Conservation (phyloP, 2,888 invertebrate genomes). For the Lepetodrilus schrolli region DNA sequence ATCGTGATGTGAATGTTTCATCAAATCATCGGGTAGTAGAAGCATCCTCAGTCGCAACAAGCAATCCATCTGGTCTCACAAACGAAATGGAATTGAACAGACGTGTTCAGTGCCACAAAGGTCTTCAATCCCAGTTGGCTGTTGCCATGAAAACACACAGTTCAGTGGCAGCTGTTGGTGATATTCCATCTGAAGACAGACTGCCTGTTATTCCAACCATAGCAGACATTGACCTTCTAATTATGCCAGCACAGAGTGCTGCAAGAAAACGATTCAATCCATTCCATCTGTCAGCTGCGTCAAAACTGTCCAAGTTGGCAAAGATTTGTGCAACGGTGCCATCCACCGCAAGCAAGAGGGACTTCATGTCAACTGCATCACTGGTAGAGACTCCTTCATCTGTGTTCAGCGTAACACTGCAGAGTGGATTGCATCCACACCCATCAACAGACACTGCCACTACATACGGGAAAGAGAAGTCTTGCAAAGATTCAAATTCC, state of each 20-base stretch:
- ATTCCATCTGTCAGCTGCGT: constrained; percentile 6
- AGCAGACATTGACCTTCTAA: background rate
- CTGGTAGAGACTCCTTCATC: constrained; percentile 25
- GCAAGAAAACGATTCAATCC: constrained; percentile 5
- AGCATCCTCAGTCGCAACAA: background rate
- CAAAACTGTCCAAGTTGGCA: constrained; percentile 29
- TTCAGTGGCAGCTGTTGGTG: background rate
- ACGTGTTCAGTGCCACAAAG: too few relatives aligned
- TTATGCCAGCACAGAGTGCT: background rate
- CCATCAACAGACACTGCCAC: too few relatives aligned
- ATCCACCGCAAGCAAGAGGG: background rate
- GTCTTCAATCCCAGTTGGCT: too few relatives aligned
- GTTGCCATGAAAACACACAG: too few relatives aligned
- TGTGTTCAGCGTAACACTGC: too few relatives aligned
- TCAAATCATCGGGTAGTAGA: background rate
- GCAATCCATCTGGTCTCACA: too few relatives aligned
- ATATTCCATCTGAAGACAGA: background rate
- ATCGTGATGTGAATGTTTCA: background rate
- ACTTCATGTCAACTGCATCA: constrained; percentile 29
- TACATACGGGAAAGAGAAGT: too few relatives aligned
- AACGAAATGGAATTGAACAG: too few relatives aligned
- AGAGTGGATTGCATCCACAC: too few relatives aligned
- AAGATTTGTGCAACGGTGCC: background rate
- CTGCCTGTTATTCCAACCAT: background rate
- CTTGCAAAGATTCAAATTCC: too few relatives aligned